Evolutionary conservation across 23 tunicate genomes (phyloP), one percentile per base, ranked within the genome.

Genomic region (Halocynthia roretzi): DNA sequence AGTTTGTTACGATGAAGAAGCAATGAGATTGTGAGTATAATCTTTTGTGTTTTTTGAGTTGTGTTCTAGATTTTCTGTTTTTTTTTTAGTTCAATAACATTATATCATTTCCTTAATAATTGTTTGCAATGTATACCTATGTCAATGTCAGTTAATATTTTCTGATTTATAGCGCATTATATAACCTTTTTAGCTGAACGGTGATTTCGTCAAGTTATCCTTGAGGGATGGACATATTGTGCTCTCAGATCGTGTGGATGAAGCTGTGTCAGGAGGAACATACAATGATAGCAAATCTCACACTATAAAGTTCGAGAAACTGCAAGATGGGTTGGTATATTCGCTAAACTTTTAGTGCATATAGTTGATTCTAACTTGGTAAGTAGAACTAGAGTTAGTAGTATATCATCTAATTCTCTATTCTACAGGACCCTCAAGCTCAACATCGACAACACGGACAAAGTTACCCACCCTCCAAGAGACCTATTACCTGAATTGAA

Each of bases 251-350:
- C 31, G 79, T 21, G 61, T 18, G 51, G 21, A 61, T 14, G 76
- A 68, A 8, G 61, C 70, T 7, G 17, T 48, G 12, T 65, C 83
- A 23, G 48, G 8, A 51, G 52, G 70, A 17, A 40, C 61, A 44
- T 80, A 80, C 44, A 80, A 80, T 80, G 83, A 80, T 20, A 77
- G 68, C 8, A 10, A 49, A 10, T 57, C 70, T 65, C 83, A 80
- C 53, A 80, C 68, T 17, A 61, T 80, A 12, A 68, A 22, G 17
- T 80, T 56, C 44, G 48, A 80, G 22, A 48, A 52, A 68, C n/a
- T 51, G 55, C 48, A 10, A 50, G 76, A 51, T 22, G 31, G 76
- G 83, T 80, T 8, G 5, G 83, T 50, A 40, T 77, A 10, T 19
- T 21, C 5, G 31, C 19, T 15, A 40, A 4, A 15, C 31, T 67